Evolutionary conservation across 1,140 invertebrate genomes (phyloP).

Genomic region (Drosophila insularis): DNA sequence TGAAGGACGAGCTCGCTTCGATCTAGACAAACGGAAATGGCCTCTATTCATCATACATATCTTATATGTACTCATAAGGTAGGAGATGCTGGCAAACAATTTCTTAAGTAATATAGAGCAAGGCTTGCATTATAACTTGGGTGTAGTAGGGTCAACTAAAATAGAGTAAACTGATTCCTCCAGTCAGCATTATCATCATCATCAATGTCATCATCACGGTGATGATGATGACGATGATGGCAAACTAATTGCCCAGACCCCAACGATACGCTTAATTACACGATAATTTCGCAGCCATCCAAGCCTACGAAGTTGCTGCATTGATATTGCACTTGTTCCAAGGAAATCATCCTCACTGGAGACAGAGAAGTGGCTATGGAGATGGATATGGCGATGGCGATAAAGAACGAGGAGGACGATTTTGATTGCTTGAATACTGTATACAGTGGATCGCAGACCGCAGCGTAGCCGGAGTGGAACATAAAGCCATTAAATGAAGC

Average conservation of each 20-base stretch:
- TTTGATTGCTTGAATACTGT: conserved; percentile 13
- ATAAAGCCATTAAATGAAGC: conserved; percentile 75
- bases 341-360: conserved; percentile 39
- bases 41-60: too few species aligned
- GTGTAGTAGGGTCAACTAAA: not conserved
- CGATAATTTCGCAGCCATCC: conserved; percentile 70
- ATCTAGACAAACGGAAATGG: too few species aligned
- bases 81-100: too few species aligned
- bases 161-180: not conserved
- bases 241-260: conserved; percentile 44
- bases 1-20: too few species aligned
- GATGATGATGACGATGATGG: not conserved
- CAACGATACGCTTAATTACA: conserved; percentile 75
- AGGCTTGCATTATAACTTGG: too few species aligned
- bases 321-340: conserved; percentile 46
- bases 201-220: not conserved
- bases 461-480: conserved; percentile 20
- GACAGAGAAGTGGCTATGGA: not conserved
- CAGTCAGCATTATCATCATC: not conserved
- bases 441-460: not conserved
- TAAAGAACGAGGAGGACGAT: not conserved
- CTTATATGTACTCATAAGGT: too few species aligned
- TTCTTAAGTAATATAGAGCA: too few species aligned
- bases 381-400: not conserved
- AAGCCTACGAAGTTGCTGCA: not conserved